Base-by-base conservation (phyloP, 1,140 invertebrate genomes). In the Drosophila tsacasi region DNA sequence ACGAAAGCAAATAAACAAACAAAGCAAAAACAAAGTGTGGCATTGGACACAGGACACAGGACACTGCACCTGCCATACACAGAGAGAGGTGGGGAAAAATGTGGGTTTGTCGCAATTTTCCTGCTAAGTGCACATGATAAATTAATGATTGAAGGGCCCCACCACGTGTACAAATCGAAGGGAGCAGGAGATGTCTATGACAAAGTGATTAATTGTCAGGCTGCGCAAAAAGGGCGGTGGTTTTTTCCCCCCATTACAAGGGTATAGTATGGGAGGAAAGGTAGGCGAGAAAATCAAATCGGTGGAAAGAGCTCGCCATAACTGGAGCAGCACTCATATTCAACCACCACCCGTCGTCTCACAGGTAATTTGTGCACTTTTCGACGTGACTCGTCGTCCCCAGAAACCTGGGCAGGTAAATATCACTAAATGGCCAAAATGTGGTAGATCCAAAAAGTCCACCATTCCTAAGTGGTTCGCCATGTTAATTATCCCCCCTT, bases 201-300 rank as follows among this genome's bases (percentile, higher is more conserved):
- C 81, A 84, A 84, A 84, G 81, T 84, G 81, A 84, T 84, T 84
- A 84, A 84, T 84, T 84, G 76, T 79, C 81, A 79, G 72, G 25
- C 49, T 57, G 69, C 44, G 42, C 40, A 25, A 35, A 64, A 54
- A 46, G 30, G 30, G 13, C 19, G 52, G 13, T 13, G 52, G 6
- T 55, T n/a, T n/a, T 50, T 4, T 27, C 25, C 49, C 9, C 46
- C 25, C 17, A n/a, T 12, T 27, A 27, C 47, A 1, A 5, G 23
- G 46, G 7, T 25, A 17, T 23, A 15, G 44, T 3, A 4, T 46
- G 55, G 17, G 27, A 17, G 27, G 5, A 44, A 35, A 37, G 9
- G 7, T 23, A 9, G 35, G 30, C 17, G 27, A 17, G 7, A 30
- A 44, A 65, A 25, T 46, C 10, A 44, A 65, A 25, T 46, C 10